Evolutionary conservation across 1,140 invertebrate species (phyloP).

Genomic region (Homarus americanus): DNA sequence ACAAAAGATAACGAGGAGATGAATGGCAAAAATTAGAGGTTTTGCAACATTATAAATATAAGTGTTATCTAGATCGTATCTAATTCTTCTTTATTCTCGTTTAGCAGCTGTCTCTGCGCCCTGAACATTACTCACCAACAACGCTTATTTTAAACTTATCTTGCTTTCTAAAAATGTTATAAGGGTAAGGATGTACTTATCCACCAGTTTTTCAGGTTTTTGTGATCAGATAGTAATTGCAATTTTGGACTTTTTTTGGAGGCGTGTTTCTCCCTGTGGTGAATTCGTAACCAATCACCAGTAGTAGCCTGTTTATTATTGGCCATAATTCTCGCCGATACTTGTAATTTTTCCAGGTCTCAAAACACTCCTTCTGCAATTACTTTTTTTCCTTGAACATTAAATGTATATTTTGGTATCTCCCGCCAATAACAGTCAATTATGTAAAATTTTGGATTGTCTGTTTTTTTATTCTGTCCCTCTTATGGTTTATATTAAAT

Average conservation of each 20-base stretch:
- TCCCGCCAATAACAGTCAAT: constrained; percentile 9
- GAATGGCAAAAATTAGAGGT: constrained; percentile 49
- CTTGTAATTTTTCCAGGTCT: constrained; percentile 53
- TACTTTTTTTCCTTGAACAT: constrained; percentile 35
- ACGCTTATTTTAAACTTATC: constrained; percentile 35
- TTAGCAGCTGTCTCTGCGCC: constrained; percentile 47
- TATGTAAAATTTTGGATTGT: not conserved
- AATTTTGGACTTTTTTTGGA: constrained; percentile 38
- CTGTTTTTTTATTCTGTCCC: too few relatives aligned
- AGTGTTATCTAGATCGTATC: constrained; percentile 29
- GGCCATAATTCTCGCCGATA: constrained; percentile 22
- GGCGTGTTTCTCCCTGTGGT: constrained; percentile 22
- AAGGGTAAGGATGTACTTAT: constrained; percentile 57
- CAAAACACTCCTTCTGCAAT: constrained; percentile 55
- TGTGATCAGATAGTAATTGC: constrained; percentile 41
- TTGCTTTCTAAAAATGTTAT: constrained; percentile 23
- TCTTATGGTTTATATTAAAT: not conserved
- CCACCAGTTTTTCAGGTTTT: constrained; percentile 48
- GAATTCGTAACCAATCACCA: constrained; percentile 30
- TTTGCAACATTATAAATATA: constrained; percentile 53
- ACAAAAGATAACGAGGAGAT: constrained; percentile 22
- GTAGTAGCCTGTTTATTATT: constrained; percentile 51
- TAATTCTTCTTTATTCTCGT: constrained; percentile 48
- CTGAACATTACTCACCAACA: constrained; percentile 3
- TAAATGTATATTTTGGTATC: constrained; percentile 32